Base-by-base conservation (phyloP, 2,888 invertebrate genomes). In the Drosophila kambysellisi region DNA sequence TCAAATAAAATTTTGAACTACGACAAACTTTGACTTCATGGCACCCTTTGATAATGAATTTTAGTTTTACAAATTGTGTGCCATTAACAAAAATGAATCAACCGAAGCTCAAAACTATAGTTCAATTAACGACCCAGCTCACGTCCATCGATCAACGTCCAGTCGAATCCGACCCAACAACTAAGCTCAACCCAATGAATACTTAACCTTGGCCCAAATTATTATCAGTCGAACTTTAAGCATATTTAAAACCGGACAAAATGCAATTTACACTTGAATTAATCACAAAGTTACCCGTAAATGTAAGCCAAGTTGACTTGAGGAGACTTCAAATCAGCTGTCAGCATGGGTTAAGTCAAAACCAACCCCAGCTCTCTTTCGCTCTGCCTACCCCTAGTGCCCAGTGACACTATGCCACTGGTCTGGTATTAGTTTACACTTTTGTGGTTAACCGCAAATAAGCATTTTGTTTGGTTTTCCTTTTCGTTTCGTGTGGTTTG, bases 401-500 rank as follows among this genome's bases (percentile, higher is more conserved):
- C 20, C 58, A 59, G 52, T 60, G 62, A 54, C 65, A 79, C 70
- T 52, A 61, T 53, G 58, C 39, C 52, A 43, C 41, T 58, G 51
- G 60, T 57, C 5, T 56, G 56, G 81, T 74, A 79, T 88, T 81
- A 79, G 79, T 83, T 85, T 85, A 86, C 89, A 86, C 74, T 88
- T 79, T 74, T 86, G 89, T 60, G 89, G 89, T 76, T 88, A 88
- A 86, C 85, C 85, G 61, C 85, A 86, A 83, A 77, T 81, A 88
- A 85, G 79, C 83, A 88, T 86, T 88, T 85, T 83, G 79, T 88
- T 83, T 80, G 77, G 70, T 50, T 61, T 77, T 69, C 67, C 50
- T 75, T 71, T 76, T 69, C 67, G 52, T 75, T 71, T 76, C 48
- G 43, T 62, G 53, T 43, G n/a, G 20, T 29, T 60, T 53, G 50